A percentile compares a stretch with the other conserved stretches of the same genome.
These are phyloP conservation scores for Ips nitidus DNA, from an alignment of 1,140 invertebrate genomes.

Conservation along the genomic window DNA sequence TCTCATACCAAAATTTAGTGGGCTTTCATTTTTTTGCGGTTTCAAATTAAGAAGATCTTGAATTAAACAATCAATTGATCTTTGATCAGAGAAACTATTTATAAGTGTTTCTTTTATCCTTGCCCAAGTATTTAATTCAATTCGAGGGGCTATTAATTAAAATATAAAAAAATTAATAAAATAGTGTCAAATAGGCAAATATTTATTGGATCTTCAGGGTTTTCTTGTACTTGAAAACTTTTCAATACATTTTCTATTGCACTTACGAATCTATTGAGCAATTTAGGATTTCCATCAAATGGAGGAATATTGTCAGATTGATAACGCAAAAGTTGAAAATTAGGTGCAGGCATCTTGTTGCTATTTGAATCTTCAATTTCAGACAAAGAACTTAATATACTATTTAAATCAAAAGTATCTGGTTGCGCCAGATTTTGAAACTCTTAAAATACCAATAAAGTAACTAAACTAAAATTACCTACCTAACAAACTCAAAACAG, in stretches of 20 bases:
- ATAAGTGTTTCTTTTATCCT: constrained; percentile 31
- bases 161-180: no score
- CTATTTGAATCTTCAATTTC: constrained; percentile 8
- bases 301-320: constrained; percentile 29
- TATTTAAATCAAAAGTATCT: no score
- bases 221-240: neutral
- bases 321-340: constrained; percentile 14
- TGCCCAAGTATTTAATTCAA: constrained; percentile 38
- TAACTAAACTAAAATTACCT: no score
- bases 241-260: constrained; percentile 20
- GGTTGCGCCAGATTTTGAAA: no score
- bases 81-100: constrained; percentile 37
- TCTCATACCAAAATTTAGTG: constrained; percentile 36
- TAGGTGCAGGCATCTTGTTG: constrained; percentile 12
- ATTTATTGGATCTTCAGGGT: constrained; percentile 19
- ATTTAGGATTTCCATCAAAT: constrained; percentile 23
- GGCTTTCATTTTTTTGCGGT: constrained; percentile 35
- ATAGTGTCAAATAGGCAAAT: constrained; percentile 27
- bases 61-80: constrained; percentile 38
- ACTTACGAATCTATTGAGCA: constrained; percentile 14
- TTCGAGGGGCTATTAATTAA: constrained; percentile 36
- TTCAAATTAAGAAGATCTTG: constrained; percentile 37
- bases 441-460: no score
- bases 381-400: constrained; percentile 4
- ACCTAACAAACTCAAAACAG: no score